Evolutionary conservation across 1,140 invertebrate genomes (phyloP).

Genomic region (Sipha flava): DNA sequence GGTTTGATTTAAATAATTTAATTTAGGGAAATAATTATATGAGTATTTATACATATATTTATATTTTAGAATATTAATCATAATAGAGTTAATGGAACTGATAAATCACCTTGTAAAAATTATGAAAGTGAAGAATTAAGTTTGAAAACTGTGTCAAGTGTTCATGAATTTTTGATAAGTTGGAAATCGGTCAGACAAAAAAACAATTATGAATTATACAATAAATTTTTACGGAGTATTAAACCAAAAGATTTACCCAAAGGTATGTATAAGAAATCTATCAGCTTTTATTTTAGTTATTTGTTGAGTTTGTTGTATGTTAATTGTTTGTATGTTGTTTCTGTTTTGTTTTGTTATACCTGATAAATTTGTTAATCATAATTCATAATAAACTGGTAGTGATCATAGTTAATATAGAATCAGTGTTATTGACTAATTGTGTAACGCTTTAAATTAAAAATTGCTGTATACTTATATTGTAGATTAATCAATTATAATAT

Average conservation of each 20-base stretch:
- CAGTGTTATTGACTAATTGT: too few relatives aligned
- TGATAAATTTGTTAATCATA: too few relatives aligned
- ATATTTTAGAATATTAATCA: background rate
- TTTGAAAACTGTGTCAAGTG: constrained; percentile 1
- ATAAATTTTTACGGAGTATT: background rate
- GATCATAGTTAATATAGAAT: too few relatives aligned
- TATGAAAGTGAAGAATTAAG: background rate
- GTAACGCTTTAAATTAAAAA: too few relatives aligned
- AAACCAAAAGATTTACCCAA: constrained; percentile 15
- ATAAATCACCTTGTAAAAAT: background rate
- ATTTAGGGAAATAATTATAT: background rate
- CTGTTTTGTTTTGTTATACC: too few relatives aligned
- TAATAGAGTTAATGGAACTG: background rate
- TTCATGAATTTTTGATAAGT: background rate
- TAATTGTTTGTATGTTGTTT: too few relatives aligned
- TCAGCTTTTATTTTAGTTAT: too few relatives aligned
- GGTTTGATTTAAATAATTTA: background rate
- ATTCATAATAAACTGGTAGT: too few relatives aligned
- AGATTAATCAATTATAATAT: too few relatives aligned
- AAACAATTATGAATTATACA: constrained; percentile 1
- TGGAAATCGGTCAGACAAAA: constrained; percentile 18
- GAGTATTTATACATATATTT: background rate
- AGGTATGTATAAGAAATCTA: background rate
- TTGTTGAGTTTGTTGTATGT: too few relatives aligned
- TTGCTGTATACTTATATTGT: too few relatives aligned